phyloP scores from a whole-genome alignment of 2,113 vertebrate genomes.

The Menidia beryllina region DNA sequence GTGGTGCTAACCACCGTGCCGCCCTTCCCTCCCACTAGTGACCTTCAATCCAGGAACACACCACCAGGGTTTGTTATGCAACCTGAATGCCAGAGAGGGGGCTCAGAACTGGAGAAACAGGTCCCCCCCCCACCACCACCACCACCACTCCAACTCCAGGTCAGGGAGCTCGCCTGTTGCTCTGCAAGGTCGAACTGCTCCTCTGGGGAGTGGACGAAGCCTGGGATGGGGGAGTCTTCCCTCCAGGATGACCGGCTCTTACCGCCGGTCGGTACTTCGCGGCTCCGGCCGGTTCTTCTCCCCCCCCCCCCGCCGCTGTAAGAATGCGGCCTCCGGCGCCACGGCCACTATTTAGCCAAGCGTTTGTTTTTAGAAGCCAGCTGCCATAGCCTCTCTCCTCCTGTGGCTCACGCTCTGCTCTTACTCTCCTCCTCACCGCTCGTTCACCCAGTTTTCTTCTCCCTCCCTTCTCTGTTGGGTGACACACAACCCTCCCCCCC shows the following conservation, averaged over 20 bases:
- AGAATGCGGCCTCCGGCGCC: constrained; percentile 52
- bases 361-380: constrained; percentile 75
- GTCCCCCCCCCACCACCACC: background rate
- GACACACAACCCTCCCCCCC: constrained; percentile 48
- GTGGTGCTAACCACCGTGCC: too few species aligned
- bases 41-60: constrained; percentile 29
- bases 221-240: background rate
- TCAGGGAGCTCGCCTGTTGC: background rate
- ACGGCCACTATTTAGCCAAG: constrained; percentile 44
- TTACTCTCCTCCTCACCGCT: constrained; percentile 27
- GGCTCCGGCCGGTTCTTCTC: constrained; percentile 29
- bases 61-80: constrained; percentile 1
- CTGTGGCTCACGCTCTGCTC: constrained; percentile 50
- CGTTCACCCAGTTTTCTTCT: constrained; percentile 43
- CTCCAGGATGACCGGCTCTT: constrained; percentile 16
- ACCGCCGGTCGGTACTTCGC: constrained; percentile 79
- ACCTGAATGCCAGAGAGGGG: background rate
- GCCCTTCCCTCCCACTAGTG: constrained; percentile 24
- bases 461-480: constrained; percentile 58
- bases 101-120: background rate
- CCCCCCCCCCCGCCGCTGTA: constrained; percentile 6
- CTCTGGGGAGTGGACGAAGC: background rate
- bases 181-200: background rate
- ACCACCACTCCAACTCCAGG: background rate
- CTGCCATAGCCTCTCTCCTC: constrained; percentile 72